Evolutionary conservation across 2,113 vertebrate species (phyloP).

Genomic region (Plotosus lineatus): DNA sequence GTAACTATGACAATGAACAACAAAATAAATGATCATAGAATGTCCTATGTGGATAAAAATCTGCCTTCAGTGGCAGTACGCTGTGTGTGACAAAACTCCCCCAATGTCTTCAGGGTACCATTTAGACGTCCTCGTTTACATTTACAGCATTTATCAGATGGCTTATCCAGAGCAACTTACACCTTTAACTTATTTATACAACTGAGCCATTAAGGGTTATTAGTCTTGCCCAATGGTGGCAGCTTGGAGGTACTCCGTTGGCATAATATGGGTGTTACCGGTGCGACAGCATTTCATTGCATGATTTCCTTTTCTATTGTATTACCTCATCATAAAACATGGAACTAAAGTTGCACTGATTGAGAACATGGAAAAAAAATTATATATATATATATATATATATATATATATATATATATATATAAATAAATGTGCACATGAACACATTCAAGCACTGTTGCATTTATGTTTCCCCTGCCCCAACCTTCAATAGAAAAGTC

Average conservation of each 20-base stretch:
- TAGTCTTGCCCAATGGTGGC: no score
- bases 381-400: no score
- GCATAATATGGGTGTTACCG: neutral
- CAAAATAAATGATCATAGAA: neutral
- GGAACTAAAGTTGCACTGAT: neutral
- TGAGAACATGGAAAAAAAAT: constrained; percentile 54
- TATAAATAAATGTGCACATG: constrained; percentile 65
- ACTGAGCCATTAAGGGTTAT: no score
- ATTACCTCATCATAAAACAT: neutral
- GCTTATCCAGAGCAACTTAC: no score
- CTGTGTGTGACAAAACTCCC: neutral
- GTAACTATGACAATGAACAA: constrained; percentile 1
- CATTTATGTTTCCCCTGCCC: constrained; percentile 63
- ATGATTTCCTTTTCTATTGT: neutral
- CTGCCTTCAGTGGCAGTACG: neutral
- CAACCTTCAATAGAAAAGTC: constrained; percentile 52
- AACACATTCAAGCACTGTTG: constrained; percentile 62
- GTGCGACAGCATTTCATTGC: neutral
- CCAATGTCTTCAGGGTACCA: neutral
- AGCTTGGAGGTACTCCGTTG: no score
- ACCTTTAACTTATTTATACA: no score
- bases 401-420: no score
- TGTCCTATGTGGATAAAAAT: neutral
- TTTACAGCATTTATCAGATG: no score
- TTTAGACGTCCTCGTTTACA: neutral